Percentiles rank a stretch among this genome's conserved stretches.
These are phyloP conservation scores for Apis laboriosa DNA, from an alignment of 1,140 invertebrate genomes.

Conservation along the genomic window DNA sequence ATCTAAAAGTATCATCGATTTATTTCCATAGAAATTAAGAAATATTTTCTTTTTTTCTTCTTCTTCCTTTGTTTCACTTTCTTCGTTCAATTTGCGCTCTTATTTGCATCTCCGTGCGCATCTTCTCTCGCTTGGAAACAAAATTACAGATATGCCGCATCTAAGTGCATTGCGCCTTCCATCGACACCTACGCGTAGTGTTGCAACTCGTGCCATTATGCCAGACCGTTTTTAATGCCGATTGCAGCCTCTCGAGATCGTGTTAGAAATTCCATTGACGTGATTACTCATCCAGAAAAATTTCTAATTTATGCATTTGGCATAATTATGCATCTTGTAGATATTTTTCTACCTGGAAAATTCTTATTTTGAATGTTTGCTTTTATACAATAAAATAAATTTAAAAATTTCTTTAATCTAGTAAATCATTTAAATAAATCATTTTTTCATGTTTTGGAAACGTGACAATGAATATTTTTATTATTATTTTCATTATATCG, in stretches of 20 bases:
- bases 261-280: not conserved
- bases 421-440: too few relatives aligned
- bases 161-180: constrained; percentile 29
- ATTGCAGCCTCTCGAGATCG: not conserved
- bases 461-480: too few relatives aligned
- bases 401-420: too few relatives aligned
- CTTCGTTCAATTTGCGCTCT: constrained; percentile 1
- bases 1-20: too few relatives aligned
- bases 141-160: constrained; percentile 32
- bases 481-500: too few relatives aligned
- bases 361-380: too few relatives aligned
- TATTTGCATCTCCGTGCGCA: not conserved
- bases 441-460: too few relatives aligned
- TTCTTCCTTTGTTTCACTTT: constrained; percentile 11
- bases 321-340: too few relatives aligned
- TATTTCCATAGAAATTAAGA: too few relatives aligned
- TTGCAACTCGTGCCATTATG: constrained; percentile 9
- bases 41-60: not conserved
- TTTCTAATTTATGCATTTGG: not conserved
- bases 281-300: constrained; percentile 12
- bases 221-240: not conserved
- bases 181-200: not conserved
- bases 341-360: too few relatives aligned
- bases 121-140: constrained; percentile 19
- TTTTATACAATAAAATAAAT: too few relatives aligned